A percentile compares a stretch with the other conserved stretches of the same genome.
Conservation (phyloP, 2,888 invertebrate species). For the Tortricodes alternella region DNA sequence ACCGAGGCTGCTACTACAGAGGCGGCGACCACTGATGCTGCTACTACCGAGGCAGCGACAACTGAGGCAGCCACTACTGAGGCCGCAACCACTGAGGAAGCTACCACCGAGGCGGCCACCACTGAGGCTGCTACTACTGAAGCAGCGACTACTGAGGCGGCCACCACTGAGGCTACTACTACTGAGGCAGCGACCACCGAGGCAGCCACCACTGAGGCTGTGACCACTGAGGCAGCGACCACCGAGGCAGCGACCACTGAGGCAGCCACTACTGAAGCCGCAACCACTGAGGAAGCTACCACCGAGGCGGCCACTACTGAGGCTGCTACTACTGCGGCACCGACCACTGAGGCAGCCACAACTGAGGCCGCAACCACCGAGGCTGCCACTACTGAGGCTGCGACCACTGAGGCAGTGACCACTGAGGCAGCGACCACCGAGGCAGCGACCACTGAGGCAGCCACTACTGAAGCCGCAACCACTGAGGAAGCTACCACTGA, state of each 20-base stretch:
- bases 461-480: neutral
- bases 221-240: neutral
- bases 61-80: neutral
- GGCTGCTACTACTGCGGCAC: neutral
- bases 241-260: constrained; percentile 5
- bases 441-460: neutral
- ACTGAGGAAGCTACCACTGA: neutral
- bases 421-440: neutral
- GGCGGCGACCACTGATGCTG: neutral
- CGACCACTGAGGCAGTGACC: neutral
- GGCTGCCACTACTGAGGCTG: neutral
- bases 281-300: neutral
- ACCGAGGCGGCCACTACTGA: neutral
- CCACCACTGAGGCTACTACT: neutral
- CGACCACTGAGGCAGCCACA: neutral
- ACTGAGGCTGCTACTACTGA: neutral
- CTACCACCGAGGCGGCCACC: neutral
- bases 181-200: neutral
- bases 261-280: neutral
- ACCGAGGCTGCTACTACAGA: neutral
- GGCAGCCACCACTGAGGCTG: neutral
- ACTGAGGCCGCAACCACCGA: neutral
- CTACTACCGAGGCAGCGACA: neutral
- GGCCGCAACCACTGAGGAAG: neutral
- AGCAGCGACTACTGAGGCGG: neutral